phyloP scores from a whole-genome alignment of 2,888 invertebrate genomes.

The Troilus luridus region DNA sequence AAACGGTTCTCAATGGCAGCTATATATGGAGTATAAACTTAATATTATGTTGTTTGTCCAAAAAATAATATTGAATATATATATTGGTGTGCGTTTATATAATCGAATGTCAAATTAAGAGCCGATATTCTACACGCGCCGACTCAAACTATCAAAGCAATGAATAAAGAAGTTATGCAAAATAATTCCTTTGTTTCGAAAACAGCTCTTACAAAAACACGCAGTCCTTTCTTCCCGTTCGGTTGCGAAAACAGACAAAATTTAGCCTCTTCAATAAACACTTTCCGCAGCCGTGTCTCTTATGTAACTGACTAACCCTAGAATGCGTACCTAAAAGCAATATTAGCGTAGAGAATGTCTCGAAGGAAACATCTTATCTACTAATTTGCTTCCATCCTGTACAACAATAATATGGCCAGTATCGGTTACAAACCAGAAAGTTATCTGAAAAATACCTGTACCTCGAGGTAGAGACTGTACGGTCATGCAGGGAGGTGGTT shows the following conservation, averaged over 20 bases:
- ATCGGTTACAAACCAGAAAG: neutral
- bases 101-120: too few species aligned
- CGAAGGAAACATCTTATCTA: neutral
- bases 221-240: neutral
- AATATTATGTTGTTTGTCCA: too few species aligned
- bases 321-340: neutral
- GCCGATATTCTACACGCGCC: too few species aligned
- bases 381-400: neutral
- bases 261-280: neutral
- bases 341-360: neutral
- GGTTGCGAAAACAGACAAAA: slow-evolving; percentile 9
- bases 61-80: too few species aligned
- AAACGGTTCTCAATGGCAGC: too few species aligned
- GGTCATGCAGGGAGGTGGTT: too few species aligned
- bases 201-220: slow-evolving; percentile 27
- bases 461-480: too few species aligned
- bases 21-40: too few species aligned
- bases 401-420: neutral
- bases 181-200: slow-evolving; percentile 6
- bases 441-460: too few species aligned
- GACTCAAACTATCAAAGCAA: neutral
- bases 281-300: neutral
- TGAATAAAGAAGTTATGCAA: slow-evolving; percentile 1
- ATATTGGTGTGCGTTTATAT: too few species aligned
- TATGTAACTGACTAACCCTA: neutral